Evolutionary conservation across 2,888 invertebrate genomes (phyloP).

Genomic region (Dyspetes luteomarginatus): DNA sequence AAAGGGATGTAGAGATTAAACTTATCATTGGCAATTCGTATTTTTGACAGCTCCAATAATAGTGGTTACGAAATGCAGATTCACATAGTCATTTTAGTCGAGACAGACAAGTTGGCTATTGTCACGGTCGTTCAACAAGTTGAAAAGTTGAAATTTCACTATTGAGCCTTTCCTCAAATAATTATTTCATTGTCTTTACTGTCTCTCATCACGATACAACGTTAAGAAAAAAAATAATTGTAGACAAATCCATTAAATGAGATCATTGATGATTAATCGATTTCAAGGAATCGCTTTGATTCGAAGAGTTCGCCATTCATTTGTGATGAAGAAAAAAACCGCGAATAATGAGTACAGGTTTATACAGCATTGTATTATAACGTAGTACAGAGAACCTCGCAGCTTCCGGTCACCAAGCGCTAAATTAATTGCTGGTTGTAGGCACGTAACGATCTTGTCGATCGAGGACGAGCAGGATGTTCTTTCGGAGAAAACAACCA

Average conservation of each 20-base stretch:
- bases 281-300: conserved; percentile 18
- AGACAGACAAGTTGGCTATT: too few species aligned
- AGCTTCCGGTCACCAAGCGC: conserved; percentile 55
- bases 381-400: conserved; percentile 20
- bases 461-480: conserved; percentile 55
- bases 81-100: too few species aligned
- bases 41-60: too few species aligned
- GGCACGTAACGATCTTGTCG: conserved; percentile 62
- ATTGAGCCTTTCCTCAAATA: background rate
- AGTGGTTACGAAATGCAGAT: too few species aligned
- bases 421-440: conserved; percentile 58
- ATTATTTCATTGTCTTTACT: conserved; percentile 9
- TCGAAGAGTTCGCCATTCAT: background rate
- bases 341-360: background rate
- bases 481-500: conserved; percentile 57
- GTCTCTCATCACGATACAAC: background rate
- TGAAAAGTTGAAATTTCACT: background rate
- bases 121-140: background rate
- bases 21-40: too few species aligned
- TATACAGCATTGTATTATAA: conserved; percentile 18
- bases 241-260: background rate
- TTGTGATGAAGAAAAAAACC: background rate
- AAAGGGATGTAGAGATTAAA: too few species aligned
- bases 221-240: background rate
- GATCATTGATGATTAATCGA: background rate